Evolutionary conservation across 2,113 vertebrate genomes (phyloP).

Genomic region (Hucho hucho): DNA sequence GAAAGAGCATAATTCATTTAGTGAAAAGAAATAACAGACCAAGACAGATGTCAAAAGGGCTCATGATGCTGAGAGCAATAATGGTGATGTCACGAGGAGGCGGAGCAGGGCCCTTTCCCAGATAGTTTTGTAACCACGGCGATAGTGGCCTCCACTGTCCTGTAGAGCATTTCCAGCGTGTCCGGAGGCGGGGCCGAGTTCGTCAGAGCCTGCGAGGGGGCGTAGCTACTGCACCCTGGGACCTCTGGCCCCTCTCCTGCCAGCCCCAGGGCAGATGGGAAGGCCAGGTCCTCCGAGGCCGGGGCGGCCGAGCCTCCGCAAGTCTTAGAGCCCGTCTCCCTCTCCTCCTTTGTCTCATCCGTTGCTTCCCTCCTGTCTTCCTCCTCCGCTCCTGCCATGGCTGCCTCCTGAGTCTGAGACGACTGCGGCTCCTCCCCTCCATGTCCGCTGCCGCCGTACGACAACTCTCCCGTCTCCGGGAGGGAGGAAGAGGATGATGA

Average conservation of each 20-base stretch:
- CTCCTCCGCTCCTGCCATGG: conserved; percentile 28
- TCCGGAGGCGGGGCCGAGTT: conserved; percentile 84
- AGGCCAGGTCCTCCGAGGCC: conserved; percentile 79
- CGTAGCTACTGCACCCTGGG: conserved; percentile 78
- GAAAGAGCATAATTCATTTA: neutral
- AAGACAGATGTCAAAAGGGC: conserved; percentile 50
- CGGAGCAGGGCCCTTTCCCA: conserved; percentile 81
- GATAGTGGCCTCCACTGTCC: conserved; percentile 95
- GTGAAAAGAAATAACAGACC: conserved; percentile 16
- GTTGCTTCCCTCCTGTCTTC: conserved; percentile 20
- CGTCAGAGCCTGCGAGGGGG: conserved; percentile 77
- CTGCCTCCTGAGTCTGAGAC: conserved; percentile 14
- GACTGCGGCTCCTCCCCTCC: conserved; percentile 56
- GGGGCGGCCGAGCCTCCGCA: conserved; percentile 51
- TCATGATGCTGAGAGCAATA: conserved; percentile 27
- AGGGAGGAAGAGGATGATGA: conserved; percentile 77
- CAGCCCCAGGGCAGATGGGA: conserved; percentile 78
- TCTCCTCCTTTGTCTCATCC: conserved; percentile 60
- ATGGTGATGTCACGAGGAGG: conserved; percentile 91
- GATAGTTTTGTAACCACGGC: conserved; percentile 91
- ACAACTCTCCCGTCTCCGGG: conserved; percentile 75
- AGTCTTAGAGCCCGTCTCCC: conserved; percentile 74
- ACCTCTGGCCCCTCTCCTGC: conserved; percentile 77
- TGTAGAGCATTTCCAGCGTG: conserved; percentile 93
- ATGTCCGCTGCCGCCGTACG: conserved; percentile 54